These are phyloP conservation scores for Caranx ignobilis DNA, from an alignment of 2,113 vertebrate genomes.

Conservation along the genomic window DNA sequence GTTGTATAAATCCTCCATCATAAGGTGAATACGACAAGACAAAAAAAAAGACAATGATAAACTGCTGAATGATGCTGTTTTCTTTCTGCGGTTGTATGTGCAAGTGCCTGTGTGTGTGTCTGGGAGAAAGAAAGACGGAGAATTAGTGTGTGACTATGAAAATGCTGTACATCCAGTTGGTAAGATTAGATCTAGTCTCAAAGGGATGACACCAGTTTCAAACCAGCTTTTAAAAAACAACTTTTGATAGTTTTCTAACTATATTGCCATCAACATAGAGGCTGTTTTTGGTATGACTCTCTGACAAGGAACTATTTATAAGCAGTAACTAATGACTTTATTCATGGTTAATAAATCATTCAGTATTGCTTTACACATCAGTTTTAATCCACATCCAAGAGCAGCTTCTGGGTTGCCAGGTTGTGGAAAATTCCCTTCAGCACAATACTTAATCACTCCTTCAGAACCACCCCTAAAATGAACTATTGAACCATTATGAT, in stretches of 20 bases:
- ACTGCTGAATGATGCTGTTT: slow-evolving; percentile 2
- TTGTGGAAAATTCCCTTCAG: neutral
- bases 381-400: neutral
- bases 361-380: neutral
- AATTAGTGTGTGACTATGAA: slow-evolving; percentile 17
- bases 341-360: neutral
- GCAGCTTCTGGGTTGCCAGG: slow-evolving; percentile 2
- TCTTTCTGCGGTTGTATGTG: neutral
- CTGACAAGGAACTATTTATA: neutral
- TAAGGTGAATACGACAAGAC: slow-evolving; percentile 38
- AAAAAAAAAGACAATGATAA: slow-evolving; percentile 18
- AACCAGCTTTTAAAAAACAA: neutral
- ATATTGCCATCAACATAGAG: neutral
- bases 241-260: neutral
- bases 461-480: neutral
- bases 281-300: neutral
- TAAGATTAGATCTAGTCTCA: neutral
- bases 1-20: slow-evolving; percentile 31
- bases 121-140: neutral
- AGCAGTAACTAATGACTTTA: neutral
- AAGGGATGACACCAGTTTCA: neutral
- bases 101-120: slow-evolving; percentile 3
- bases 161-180: neutral
- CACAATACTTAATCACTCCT: neutral
- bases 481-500: neutral